Evolutionary conservation across 2,797 vertebrate species (phyloP).

Genomic region (Pachyuromys duprasi): DNA sequence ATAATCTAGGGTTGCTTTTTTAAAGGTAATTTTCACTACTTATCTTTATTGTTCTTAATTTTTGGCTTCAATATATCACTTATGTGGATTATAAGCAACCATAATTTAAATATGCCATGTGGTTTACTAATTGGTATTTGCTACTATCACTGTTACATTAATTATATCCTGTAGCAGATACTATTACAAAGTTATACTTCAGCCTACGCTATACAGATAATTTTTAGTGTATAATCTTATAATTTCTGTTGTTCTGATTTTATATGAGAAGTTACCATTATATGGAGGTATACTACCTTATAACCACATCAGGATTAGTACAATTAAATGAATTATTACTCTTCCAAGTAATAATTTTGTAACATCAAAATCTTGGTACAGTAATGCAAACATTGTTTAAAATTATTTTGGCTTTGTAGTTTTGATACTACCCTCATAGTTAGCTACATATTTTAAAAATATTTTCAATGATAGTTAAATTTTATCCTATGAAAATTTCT

Average conservation of each 20-base stretch:
- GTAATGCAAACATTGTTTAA: constrained; percentile 13
- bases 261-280: not conserved
- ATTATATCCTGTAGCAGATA: constrained; percentile 33
- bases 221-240: constrained; percentile 20
- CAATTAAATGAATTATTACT: not conserved
- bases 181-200: constrained; percentile 2
- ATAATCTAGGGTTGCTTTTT: not conserved
- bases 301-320: constrained; percentile 44
- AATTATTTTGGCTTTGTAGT: not conserved
- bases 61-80: constrained; percentile 37
- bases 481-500: constrained; percentile 57
- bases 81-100: not conserved
- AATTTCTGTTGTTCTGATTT: constrained; percentile 46
- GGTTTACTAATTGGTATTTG: not conserved
- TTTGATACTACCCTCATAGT: constrained; percentile 46
- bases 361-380: constrained; percentile 2
- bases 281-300: not conserved
- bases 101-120: constrained; percentile 39
- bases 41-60: not conserved
- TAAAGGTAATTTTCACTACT: constrained; percentile 19
- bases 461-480: constrained; percentile 42
- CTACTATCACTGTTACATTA: not conserved
- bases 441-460: constrained; percentile 35
- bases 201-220: not conserved
- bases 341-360: not conserved